Evolutionary conservation across 2,797 vertebrate genomes (phyloP).

Genomic region (Alectoris magna): DNA sequence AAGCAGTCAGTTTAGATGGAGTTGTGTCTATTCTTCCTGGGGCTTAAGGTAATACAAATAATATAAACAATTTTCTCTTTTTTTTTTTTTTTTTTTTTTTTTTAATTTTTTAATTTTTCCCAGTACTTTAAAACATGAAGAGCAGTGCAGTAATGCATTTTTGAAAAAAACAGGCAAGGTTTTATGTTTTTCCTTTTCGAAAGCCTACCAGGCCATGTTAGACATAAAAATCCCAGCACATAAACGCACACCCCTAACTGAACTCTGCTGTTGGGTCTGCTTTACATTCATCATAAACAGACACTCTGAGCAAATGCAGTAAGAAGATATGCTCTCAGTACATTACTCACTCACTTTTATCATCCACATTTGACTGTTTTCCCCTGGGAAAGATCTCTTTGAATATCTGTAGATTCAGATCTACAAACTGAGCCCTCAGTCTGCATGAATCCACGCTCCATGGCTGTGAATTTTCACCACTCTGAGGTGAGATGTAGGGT

Average conservation of each 20-base stretch:
- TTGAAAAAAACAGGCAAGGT: not conserved
- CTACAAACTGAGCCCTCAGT: not conserved
- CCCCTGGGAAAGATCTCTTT: not conserved
- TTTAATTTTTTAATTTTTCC: no score
- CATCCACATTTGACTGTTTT: not conserved
- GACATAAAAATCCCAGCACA: not conserved
- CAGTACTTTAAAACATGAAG: not conserved
- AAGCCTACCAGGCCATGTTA: not conserved
- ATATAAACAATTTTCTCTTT: not conserved
- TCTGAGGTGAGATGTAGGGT: not conserved
- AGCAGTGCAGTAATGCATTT: not conserved
- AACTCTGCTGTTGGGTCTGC: not conserved
- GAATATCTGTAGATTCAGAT: not conserved
- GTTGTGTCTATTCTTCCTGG: not conserved
- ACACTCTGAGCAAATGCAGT: not conserved
- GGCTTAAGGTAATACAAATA: not conserved
- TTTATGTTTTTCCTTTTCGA: not conserved
- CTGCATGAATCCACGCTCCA: not conserved
- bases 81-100: not conserved
- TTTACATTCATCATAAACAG: slow-evolving; percentile 3
- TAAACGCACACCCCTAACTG: not conserved
- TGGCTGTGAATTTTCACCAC: not conserved
- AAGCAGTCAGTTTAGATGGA: not conserved
- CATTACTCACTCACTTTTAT: not conserved
- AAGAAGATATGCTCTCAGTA: not conserved